Evolutionary conservation across 2,888 invertebrate species (phyloP).

Genomic region (Frankliniella intonsa): DNA sequence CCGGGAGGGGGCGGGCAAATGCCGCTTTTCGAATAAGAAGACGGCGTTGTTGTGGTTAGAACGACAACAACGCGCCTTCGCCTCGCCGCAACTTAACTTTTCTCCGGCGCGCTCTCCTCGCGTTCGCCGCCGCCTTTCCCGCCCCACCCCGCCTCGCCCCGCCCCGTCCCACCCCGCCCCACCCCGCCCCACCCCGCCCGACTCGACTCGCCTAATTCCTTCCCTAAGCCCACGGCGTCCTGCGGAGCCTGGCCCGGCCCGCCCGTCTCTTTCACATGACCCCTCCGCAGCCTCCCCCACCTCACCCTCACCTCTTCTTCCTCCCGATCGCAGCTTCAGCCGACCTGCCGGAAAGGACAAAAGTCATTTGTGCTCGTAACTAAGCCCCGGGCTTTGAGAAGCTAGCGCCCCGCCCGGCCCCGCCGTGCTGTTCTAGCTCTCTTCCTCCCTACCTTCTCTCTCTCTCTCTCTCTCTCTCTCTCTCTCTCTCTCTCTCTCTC

Average conservation of each 20-base stretch:
- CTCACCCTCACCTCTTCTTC: not conserved
- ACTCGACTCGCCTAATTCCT: not conserved
- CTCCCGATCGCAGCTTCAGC: not conserved
- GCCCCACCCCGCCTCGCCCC: not conserved
- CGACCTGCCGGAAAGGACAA: not conserved
- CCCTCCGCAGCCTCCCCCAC: too few relatives aligned
- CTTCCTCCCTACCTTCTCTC: not conserved
- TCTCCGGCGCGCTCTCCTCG: not conserved
- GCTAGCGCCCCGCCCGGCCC: not conserved
- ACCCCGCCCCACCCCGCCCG: not conserved
- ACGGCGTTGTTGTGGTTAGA: not conserved
- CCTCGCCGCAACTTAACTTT: not conserved
- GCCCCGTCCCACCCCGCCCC: not conserved
- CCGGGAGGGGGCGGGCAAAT: too few relatives aligned
- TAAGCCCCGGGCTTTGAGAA: not conserved
- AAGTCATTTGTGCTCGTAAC: not conserved
- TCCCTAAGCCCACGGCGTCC: not conserved
- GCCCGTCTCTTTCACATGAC: too few relatives aligned
- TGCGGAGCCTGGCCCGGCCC: too few relatives aligned
- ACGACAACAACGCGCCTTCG: not conserved
- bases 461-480: not conserved
- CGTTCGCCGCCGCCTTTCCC: not conserved
- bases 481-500: constrained; percentile 1
- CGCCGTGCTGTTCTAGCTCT: not conserved
- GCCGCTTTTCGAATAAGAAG: not conserved